Percentiles rank a stretch among this genome's conserved stretches.
Evolutionary conservation across 2,113 vertebrate species (phyloP).

Genomic region (Actenoides lindsayi): DNA sequence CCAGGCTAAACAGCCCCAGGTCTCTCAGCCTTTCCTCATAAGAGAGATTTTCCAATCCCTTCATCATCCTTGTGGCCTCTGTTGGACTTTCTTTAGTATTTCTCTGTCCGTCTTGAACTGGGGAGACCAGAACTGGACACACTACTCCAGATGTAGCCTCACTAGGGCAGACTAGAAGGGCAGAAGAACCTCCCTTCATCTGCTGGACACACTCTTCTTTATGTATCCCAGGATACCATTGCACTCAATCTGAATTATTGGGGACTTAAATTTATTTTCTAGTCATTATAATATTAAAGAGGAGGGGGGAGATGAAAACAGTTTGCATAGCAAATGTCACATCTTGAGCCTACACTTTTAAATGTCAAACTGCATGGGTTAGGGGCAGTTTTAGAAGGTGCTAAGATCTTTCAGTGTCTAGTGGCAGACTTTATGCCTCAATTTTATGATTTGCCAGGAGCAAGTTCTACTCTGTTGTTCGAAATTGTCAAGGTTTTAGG

Average conservation of each 20-base stretch:
- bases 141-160: no score
- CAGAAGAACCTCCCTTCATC: no score
- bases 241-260: background rate
- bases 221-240: background rate
- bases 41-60: no score
- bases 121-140: no score
- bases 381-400: background rate
- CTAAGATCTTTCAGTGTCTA: background rate
- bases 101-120: no score
- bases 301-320: background rate
- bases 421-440: background rate
- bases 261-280: background rate
- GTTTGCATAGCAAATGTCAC: constrained; percentile 1
- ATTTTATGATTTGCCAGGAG: background rate
- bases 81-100: no score
- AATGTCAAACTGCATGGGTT: constrained; percentile 22
- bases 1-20: no score
- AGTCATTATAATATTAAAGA: background rate
- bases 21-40: no score
- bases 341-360: background rate
- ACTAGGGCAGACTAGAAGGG: no score
- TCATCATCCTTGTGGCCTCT: no score
- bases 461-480: background rate
- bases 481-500: background rate
- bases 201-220: no score